Conservation (phyloP, 2,888 invertebrate genomes). For the Leptinotarsa tumamoca region DNA sequence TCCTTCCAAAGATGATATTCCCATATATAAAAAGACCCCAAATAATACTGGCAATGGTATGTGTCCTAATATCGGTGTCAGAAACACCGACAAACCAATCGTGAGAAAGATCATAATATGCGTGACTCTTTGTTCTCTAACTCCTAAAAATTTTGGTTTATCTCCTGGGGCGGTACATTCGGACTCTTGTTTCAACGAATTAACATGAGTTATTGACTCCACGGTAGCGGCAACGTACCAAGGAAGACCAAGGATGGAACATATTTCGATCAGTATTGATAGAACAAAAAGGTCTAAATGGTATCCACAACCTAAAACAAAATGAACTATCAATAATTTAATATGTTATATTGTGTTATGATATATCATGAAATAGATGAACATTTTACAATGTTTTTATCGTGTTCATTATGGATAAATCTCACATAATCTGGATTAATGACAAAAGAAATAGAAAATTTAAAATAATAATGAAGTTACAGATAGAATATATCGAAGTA, state of each 20-base stretch:
- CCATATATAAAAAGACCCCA: constrained; percentile 99
- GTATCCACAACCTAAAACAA: constrained; percentile 76
- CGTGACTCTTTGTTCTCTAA: constrained; percentile 93
- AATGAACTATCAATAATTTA: constrained; percentile 71
- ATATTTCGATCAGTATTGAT: constrained; percentile 87
- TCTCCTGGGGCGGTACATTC: constrained; percentile 98
- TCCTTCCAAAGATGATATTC: constrained; percentile 93
- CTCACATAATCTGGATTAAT: too few relatives aligned
- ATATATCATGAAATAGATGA: background rate
- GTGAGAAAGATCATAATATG: constrained; percentile 93
- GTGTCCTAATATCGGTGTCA: constrained; percentile 88
- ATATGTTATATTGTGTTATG: too few relatives aligned
- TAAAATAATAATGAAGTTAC: too few relatives aligned
- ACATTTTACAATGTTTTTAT: too few relatives aligned
- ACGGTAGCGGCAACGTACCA: constrained; percentile 99
- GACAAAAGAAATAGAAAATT: too few relatives aligned
- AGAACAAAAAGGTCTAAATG: constrained; percentile 94
- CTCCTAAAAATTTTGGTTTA: constrained; percentile 94
- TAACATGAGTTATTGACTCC: constrained; percentile 96
- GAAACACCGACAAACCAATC: constrained; percentile 74
- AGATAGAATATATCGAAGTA: too few relatives aligned
- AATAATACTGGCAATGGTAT: constrained; percentile 98
- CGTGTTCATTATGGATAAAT: too few relatives aligned
- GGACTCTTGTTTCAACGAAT: constrained; percentile 93
- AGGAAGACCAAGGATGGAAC: constrained; percentile 91